These are phyloP conservation scores for Periparus ater DNA, from an alignment of 2,797 vertebrate species.

Conservation along the genomic window DNA sequence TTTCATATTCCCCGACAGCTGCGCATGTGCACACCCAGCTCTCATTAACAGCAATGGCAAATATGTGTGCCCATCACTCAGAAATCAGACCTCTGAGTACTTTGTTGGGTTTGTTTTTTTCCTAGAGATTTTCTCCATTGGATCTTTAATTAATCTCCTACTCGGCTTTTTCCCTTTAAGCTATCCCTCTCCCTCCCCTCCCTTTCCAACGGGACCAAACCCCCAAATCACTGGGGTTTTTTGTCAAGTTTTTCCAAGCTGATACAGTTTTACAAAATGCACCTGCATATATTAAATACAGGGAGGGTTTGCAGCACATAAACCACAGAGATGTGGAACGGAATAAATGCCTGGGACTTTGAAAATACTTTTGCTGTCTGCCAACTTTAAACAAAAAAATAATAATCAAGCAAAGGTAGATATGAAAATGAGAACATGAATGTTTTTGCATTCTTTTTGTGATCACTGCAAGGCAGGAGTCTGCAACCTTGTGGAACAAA, in stretches of 20 bases:
- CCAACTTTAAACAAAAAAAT: neutral
- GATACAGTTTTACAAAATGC: slow-evolving; percentile 45
- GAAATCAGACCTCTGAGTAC: slow-evolving; percentile 62
- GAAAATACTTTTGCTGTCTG: slow-evolving; percentile 23
- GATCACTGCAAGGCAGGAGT: slow-evolving; percentile 32
- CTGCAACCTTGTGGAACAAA: slow-evolving; percentile 56
- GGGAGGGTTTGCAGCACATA: slow-evolving; percentile 8
- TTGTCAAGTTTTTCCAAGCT: slow-evolving; percentile 50
- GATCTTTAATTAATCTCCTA: slow-evolving; percentile 77
- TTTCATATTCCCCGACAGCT: slow-evolving; percentile 55
- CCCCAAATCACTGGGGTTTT: slow-evolving; percentile 33
- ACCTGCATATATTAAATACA: slow-evolving; percentile 52
- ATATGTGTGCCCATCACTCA: slow-evolving; percentile 5
- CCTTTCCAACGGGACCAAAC: neutral
- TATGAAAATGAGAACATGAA: slow-evolving; percentile 26
- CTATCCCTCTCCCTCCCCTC: neutral
- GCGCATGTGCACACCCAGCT: slow-evolving; percentile 51
- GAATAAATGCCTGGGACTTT: slow-evolving; percentile 29
- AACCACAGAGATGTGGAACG: neutral
- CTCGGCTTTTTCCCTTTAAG: slow-evolving; percentile 50
- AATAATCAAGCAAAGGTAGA: slow-evolving; percentile 1
- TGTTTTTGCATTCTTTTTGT: neutral
- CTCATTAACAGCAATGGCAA: slow-evolving; percentile 58
- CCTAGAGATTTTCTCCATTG: slow-evolving; percentile 66
- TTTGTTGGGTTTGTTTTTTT: slow-evolving; percentile 38